These are phyloP conservation scores for Bergia sp. DNA, from an alignment of 92 coral and sea anemone genomes.

Conservation along the genomic window DNA sequence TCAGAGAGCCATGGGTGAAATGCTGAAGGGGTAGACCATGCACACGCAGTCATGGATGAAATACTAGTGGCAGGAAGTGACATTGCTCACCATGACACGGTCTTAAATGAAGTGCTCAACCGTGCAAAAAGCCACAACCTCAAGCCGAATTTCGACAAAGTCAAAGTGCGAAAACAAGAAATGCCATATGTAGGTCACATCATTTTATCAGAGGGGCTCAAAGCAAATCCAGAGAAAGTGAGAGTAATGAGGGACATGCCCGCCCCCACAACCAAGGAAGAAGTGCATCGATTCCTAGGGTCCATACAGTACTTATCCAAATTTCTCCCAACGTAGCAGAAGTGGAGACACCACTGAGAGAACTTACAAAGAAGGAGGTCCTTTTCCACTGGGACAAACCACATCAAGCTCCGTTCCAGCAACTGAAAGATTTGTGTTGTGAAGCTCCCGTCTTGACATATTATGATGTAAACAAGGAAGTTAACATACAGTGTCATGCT, in stretches of 20 bases:
- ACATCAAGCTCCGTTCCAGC: conserved; percentile 39
- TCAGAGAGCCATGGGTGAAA: conserved; percentile 51
- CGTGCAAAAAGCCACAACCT: conserved; percentile 49
- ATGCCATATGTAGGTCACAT: not conserved
- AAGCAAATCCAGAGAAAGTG: conserved; percentile 50
- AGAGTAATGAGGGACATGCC: too few relatives aligned
- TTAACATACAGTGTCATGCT: conserved; percentile 36
- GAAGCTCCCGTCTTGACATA: conserved; percentile 36
- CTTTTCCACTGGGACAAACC: not conserved
- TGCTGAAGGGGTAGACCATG: conserved; percentile 38
- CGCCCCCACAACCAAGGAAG: too few relatives aligned
- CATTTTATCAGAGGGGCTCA: conserved; percentile 51
- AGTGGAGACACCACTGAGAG: conserved; percentile 55
- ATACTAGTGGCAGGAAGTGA: conserved; percentile 56
- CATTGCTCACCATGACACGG: conserved; percentile 47
- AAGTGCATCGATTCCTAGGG: not conserved
- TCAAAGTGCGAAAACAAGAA: conserved; percentile 51
- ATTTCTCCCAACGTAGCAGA: conserved; percentile 56
- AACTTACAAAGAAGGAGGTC: conserved; percentile 34
- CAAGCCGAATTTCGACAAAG: conserved; percentile 29
- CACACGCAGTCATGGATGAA: conserved; percentile 49
- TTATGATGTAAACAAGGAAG: conserved; percentile 46
- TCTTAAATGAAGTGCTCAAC: conserved; percentile 51
- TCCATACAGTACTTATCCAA: conserved; percentile 56
- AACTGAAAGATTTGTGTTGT: conserved; percentile 40